Evolutionary conservation across 2,797 vertebrate species (phyloP).

Genomic region (Pangasius krempfi): DNA sequence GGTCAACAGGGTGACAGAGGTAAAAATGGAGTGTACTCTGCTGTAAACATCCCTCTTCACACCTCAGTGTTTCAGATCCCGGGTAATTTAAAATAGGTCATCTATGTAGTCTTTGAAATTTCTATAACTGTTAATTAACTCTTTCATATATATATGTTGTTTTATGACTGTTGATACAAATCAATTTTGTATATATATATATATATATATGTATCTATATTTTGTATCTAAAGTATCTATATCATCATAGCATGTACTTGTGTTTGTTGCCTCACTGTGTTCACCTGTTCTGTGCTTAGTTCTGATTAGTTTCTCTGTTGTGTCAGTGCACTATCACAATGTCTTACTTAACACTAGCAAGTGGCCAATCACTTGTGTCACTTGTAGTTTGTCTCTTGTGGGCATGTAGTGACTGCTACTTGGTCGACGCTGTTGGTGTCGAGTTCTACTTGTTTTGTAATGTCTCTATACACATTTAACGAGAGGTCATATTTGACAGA

Average conservation of each 20-base stretch:
- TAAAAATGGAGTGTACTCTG: slow-evolving; percentile 8
- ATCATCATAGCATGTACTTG: too few species aligned
- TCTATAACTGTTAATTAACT: background rate
- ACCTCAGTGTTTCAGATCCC: background rate
- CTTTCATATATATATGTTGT: background rate
- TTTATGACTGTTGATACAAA: background rate
- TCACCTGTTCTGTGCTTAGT: background rate
- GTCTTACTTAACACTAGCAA: background rate
- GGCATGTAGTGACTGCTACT: background rate
- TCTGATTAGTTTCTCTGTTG: background rate
- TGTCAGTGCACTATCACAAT: too few species aligned
- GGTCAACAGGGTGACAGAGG: slow-evolving; percentile 28
- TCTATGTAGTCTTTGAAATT: slow-evolving; percentile 1
- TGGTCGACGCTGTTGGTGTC: background rate
- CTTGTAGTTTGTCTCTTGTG: background rate
- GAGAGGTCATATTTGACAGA: background rate
- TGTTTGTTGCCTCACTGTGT: background rate
- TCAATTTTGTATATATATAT: background rate
- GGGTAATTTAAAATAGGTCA: background rate
- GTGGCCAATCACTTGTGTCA: background rate
- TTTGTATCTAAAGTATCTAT: too few species aligned
- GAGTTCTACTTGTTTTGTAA: background rate
- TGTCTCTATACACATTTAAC: background rate
- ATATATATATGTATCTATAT: too few species aligned
- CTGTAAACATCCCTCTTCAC: background rate